These are phyloP conservation scores for Cheilosia grossa DNA, from an alignment of 2,888 invertebrate species.

Conservation along the genomic window DNA sequence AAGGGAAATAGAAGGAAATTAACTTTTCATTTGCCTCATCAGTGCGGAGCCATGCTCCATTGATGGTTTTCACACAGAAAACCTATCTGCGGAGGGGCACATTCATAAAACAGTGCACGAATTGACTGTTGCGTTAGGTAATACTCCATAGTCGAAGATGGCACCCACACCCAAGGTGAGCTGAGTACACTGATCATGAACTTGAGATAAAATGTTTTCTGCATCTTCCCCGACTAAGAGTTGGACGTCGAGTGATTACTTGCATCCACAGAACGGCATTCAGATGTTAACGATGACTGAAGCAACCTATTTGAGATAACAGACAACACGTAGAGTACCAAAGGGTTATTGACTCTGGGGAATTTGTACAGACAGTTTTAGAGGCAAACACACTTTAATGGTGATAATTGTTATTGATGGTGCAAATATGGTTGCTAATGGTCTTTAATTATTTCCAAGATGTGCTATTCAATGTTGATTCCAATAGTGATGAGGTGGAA, in stretches of 20 bases:
- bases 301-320: constrained; percentile 30
- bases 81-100: constrained; percentile 36
- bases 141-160: not conserved
- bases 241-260: constrained; percentile 2
- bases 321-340: constrained; percentile 23
- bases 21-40: constrained; percentile 50
- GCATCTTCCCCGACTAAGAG: constrained; percentile 13
- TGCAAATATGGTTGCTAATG: constrained; percentile 1
- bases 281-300: not conserved
- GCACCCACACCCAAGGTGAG: not conserved
- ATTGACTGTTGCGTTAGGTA: constrained; percentile 4
- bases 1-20: constrained; percentile 43
- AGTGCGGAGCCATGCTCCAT: constrained; percentile 48
- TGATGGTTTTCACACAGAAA: constrained; percentile 31
- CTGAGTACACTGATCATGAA: constrained; percentile 48
- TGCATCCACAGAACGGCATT: constrained; percentile 8
- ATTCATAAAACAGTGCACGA: constrained; percentile 34
- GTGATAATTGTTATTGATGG: constrained; percentile 24
- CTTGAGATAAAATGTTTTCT: constrained; percentile 62
- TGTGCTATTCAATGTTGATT: not conserved
- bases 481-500: too few relatives aligned
- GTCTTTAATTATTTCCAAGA: not conserved
- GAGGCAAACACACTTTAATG: constrained; percentile 28
- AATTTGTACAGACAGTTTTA: constrained; percentile 23
- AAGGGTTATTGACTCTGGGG: constrained; percentile 59